Percentiles rank a stretch among this genome's conserved stretches.
Evolutionary conservation across 2,113 vertebrate genomes (phyloP).

Genomic region (Lycaon pictus): DNA sequence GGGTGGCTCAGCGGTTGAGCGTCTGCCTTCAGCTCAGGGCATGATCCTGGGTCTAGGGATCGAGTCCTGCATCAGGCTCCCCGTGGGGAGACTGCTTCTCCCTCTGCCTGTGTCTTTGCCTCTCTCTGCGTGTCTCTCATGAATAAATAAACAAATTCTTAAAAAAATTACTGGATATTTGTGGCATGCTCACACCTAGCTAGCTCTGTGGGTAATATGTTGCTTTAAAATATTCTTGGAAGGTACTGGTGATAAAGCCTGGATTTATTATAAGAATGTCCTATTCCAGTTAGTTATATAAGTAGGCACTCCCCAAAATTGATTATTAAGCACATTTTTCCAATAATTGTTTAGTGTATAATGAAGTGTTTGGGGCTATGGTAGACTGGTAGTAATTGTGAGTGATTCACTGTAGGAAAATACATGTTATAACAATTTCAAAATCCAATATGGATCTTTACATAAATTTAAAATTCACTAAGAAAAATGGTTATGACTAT

Average conservation of each 20-base stretch:
- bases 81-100: too few species aligned
- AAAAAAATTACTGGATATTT: background rate
- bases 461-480: background rate
- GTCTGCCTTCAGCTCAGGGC: too few species aligned
- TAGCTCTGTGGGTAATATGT: background rate
- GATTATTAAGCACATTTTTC: background rate
- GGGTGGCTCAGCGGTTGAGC: too few species aligned
- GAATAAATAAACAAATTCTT: too few species aligned
- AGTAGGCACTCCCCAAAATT: background rate
- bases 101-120: too few species aligned
- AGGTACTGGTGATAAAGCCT: background rate
- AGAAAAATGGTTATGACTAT: background rate
- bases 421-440: background rate
- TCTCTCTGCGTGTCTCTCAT: too few species aligned
- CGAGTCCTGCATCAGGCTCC: too few species aligned
- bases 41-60: too few species aligned
- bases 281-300: background rate
- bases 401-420: background rate
- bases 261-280: background rate
- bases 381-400: background rate
- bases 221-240: conserved; percentile 9
- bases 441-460: background rate
- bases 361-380: background rate
- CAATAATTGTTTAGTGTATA: background rate
- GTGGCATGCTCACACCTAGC: background rate